Conservation (phyloP, 2,888 invertebrate species). For the Eupithecia abbreviata region DNA sequence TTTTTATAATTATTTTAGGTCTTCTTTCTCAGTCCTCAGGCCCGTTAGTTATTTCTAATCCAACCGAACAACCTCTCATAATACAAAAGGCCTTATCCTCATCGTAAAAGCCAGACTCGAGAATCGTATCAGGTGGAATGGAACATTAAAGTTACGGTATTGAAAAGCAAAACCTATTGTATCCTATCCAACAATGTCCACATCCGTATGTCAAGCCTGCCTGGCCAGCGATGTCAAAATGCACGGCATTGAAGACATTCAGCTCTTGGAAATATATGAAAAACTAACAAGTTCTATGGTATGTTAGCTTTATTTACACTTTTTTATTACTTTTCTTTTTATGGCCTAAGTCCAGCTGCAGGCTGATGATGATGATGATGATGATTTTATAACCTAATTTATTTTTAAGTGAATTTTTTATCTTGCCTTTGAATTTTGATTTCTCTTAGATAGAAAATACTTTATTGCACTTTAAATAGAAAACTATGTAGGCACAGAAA, state of each 20-base stretch:
- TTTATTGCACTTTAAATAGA: too few species aligned
- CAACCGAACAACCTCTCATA: not conserved
- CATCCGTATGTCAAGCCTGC: slow-evolving; percentile 4
- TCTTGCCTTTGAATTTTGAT: too few species aligned
- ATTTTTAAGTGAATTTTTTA: too few species aligned
- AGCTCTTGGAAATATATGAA: slow-evolving; percentile 1
- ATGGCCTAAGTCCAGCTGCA: too few species aligned
- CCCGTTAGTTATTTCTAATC: too few species aligned
- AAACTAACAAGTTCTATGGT: not conserved
- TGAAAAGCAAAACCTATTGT: not conserved
- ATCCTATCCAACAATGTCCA: not conserved
- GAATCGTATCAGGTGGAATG: not conserved
- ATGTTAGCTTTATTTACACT: not conserved
- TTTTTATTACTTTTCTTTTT: too few species aligned
- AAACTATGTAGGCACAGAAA: too few species aligned
- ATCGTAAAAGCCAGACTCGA: not conserved
- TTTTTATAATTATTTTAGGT: too few species aligned
- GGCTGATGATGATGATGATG: too few species aligned
- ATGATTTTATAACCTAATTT: too few species aligned
- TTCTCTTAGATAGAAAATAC: too few species aligned
- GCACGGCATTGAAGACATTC: not conserved
- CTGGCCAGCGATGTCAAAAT: not conserved
- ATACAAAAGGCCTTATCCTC: not conserved
- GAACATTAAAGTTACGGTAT: not conserved
- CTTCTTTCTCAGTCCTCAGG: too few species aligned